A percentile compares a stretch with the other conserved stretches of the same genome.
These are phyloP conservation scores for Ormyrus pomaceus DNA, from an alignment of 2,888 invertebrate genomes.

Conservation along the genomic window DNA sequence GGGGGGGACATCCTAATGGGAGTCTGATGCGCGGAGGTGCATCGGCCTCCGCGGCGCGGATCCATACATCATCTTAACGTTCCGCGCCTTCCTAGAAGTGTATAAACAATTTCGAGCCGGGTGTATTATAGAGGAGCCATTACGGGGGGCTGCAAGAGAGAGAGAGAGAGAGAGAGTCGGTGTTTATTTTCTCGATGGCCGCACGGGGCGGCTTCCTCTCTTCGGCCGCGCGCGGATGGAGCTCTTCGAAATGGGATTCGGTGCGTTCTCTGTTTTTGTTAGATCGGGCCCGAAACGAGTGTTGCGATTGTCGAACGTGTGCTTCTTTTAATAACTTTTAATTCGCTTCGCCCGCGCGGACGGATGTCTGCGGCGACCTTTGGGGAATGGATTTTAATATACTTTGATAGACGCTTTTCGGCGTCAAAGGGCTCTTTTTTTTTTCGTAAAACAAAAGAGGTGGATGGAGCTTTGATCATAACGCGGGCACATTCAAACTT, in stretches of 20 bases:
- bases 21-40: constrained; percentile 38
- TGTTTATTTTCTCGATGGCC: constrained; percentile 40
- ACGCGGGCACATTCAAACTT: too few species aligned
- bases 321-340: too few species aligned
- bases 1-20: constrained; percentile 31
- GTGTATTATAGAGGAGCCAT: not conserved
- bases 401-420: not conserved
- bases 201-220: constrained; percentile 5
- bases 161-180: not conserved
- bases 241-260: not conserved
- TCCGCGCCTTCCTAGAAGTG: constrained; percentile 31
- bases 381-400: too few species aligned
- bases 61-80: constrained; percentile 40
- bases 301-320: too few species aligned
- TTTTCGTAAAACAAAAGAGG: too few species aligned
- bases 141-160: not conserved
- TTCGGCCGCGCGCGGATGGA: not conserved
- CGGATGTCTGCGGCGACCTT: too few species aligned
- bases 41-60: constrained; percentile 14
- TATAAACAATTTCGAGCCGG: constrained; percentile 25
- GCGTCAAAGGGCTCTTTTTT: not conserved
- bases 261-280: too few species aligned
- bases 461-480: too few species aligned
- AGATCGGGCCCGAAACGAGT: too few species aligned
- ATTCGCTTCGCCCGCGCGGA: too few species aligned